Evolutionary conservation across 2,888 invertebrate species (phyloP), one percentile per base, ranked within the genome.

Genomic region (Spisula subtruncata): DNA sequence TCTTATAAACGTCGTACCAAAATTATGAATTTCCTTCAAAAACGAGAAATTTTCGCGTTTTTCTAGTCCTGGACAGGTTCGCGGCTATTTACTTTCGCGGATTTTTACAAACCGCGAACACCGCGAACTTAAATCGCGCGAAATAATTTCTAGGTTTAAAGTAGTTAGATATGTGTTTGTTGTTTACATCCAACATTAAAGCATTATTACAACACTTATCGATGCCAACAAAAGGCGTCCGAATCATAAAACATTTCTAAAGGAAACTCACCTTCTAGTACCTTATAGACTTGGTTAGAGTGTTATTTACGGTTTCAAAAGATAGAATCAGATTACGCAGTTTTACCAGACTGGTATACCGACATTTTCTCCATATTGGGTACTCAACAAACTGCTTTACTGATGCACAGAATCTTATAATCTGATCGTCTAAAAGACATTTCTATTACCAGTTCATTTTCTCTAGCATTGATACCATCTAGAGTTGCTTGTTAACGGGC

Each of bases 401-500:
- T 75, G 75, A 83, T 12, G 35, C 83, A 60, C 41, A 83, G 25
- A 66, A 32, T 35, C 60, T 71, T 32, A n/a, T 48, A 79, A 87
- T 87, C 87, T 56, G 75, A 87, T 83, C n/a, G 54, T 29, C 75
- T 82, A 46, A 83, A 87, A 83, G 83, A 83, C 83, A 56, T 83
- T 66, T 35, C 83, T 48, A 83, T 87, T 87, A 80, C 83, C 51
- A 79, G 83, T 87, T 87, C 83, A 87, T 87, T 87, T 87, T 83
- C 87, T 81, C 83, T 32, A 29, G 25, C 12, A 4, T 32, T 48
- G 87, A 87, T 87, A 87, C 16, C 48, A 87, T 87, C 87, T 48
- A 16, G 18, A n/a, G 35, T 41, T 35, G 35, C 51, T 56, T 75
- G 54, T 54, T 80, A 83, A 79, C 83, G 29, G 41, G 87, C 51